phyloP scores from a whole-genome alignment of 1,140 invertebrate species.

The Antheraea pernyi region DNA sequence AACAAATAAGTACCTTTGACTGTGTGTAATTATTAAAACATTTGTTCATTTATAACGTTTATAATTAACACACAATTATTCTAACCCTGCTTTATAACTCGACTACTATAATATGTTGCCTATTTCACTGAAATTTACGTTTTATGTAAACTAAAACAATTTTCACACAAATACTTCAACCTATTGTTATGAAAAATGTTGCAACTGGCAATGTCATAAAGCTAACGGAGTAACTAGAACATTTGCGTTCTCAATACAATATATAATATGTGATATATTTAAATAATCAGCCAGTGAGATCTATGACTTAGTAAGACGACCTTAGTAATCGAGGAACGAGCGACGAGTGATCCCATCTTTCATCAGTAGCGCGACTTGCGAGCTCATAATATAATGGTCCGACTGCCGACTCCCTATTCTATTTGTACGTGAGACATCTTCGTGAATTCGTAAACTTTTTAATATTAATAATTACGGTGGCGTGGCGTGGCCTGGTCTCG shows the following conservation, averaged over 20 bases:
- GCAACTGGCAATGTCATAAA: not conserved
- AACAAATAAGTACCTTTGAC: no score
- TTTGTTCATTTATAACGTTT: not conserved
- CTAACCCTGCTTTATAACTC: not conserved
- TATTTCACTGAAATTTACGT: not conserved
- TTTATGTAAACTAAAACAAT: not conserved
- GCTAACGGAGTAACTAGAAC: not conserved
- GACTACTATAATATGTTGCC: not conserved
- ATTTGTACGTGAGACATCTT: slow-evolving; percentile 24
- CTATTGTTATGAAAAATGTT: not conserved
- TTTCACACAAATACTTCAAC: not conserved
- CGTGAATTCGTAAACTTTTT: slow-evolving; percentile 7
- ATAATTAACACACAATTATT: not conserved
- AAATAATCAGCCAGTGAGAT: not conserved
- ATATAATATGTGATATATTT: not conserved
- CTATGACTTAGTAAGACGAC: slow-evolving; percentile 10
- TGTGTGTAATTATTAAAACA: no score
- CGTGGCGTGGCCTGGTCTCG: not conserved
- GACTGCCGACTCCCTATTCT: slow-evolving; percentile 13
- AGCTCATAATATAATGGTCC: slow-evolving; percentile 6
- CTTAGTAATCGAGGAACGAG: slow-evolving; percentile 11
- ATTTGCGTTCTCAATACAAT: not conserved
- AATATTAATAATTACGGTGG: slow-evolving; percentile 29
- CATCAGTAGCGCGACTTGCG: slow-evolving; percentile 7
- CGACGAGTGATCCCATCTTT: slow-evolving; percentile 17